phyloP scores from a whole-genome alignment of 2,113 vertebrate species.

The Baryphthengus martii region DNA sequence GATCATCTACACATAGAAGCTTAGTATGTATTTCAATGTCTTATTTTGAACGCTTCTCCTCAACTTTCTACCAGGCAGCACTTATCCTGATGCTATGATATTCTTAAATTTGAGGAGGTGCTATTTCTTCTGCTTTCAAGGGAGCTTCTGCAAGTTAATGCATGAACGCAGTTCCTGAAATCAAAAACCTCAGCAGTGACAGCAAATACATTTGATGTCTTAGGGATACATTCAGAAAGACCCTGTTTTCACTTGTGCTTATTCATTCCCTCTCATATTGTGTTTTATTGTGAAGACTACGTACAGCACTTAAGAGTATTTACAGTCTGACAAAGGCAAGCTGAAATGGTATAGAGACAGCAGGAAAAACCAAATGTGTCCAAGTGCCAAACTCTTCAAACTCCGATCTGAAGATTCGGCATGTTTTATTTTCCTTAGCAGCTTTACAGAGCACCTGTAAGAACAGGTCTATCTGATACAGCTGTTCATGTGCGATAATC shows the following conservation, averaged over 20 bases:
- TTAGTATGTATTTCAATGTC: neutral
- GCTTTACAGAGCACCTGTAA: slow-evolving; percentile 9
- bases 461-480: slow-evolving; percentile 28
- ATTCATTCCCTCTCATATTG: neutral
- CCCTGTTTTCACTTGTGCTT: neutral
- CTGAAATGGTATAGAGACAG: neutral
- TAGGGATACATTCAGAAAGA: neutral
- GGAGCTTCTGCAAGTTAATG: neutral
- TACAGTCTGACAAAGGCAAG: neutral
- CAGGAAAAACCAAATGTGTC: neutral
- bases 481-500: slow-evolving; percentile 10
- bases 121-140: neutral
- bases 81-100: neutral
- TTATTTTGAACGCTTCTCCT: neutral
- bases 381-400: neutral
- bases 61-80: neutral
- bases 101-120: neutral
- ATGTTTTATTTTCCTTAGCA: neutral
- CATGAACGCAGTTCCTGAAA: neutral
- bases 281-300: neutral
- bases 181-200: neutral
- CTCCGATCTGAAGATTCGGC: neutral
- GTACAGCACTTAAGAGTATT: neutral
- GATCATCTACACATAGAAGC: neutral
- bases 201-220: neutral